Conservation (phyloP, 2,888 invertebrate species). For the Chironomus tentans region DNA sequence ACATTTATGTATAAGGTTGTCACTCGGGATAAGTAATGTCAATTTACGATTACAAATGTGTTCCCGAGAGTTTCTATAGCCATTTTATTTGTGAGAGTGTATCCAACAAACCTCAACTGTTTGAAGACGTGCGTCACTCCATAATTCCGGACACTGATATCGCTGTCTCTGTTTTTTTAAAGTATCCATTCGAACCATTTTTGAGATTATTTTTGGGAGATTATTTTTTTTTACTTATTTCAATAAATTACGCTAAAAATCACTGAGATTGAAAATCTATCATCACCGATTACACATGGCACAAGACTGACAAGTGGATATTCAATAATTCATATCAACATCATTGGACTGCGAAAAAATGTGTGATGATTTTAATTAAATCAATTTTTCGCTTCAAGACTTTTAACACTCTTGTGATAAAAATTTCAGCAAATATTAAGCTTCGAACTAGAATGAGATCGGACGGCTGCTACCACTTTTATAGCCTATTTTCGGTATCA, state of each 20-base stretch:
- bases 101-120: background rate
- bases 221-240: no score
- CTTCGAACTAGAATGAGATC: background rate
- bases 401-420: background rate
- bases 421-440: background rate
- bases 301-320: background rate
- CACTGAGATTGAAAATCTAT: background rate
- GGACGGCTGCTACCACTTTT: background rate
- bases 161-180: background rate
- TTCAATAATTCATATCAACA: background rate
- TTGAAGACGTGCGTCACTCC: slow-evolving; percentile 9
- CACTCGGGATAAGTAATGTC: no score
- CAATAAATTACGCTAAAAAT: no score
- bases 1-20: no score
- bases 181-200: slow-evolving; percentile 11
- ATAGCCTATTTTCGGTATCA: background rate
- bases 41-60: no score
- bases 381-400: background rate
- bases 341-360: background rate
- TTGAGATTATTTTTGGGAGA: background rate
- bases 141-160: background rate
- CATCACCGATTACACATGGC: background rate
- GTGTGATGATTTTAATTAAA: background rate
- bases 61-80: no score
- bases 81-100: no score